Percentiles rank a stretch among this genome's conserved stretches.
These are phyloP conservation scores for Embiotoca jacksoni DNA, from an alignment of 2,113 vertebrate species.

Conservation along the genomic window DNA sequence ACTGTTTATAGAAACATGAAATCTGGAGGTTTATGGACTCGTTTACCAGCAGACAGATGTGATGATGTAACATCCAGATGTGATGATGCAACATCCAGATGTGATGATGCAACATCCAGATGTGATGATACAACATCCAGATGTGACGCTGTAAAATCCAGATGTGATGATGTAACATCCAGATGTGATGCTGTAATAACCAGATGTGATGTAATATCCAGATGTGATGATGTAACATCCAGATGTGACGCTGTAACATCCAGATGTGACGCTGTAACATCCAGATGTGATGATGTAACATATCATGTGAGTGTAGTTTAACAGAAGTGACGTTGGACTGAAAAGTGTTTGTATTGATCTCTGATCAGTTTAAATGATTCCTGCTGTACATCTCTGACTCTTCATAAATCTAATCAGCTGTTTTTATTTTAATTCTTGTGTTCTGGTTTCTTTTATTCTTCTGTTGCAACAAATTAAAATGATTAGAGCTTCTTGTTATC, in stretches of 20 bases:
- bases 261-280: too few species aligned
- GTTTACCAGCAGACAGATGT: neutral
- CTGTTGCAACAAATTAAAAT: too few species aligned
- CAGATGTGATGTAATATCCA: too few species aligned
- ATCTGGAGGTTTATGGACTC: neutral
- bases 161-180: too few species aligned
- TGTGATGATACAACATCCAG: too few species aligned
- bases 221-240: too few species aligned
- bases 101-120: neutral
- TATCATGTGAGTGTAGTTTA: constrained; percentile 22
- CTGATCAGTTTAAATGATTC: constrained; percentile 28
- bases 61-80: neutral
- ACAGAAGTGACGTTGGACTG: constrained; percentile 22
- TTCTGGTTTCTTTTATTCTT: too few species aligned
- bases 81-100: constrained; percentile 2
- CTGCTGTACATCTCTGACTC: constrained; percentile 16
- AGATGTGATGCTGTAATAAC: too few species aligned
- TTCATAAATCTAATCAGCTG: constrained; percentile 33
- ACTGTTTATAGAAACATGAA: neutral
- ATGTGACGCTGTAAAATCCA: too few species aligned
- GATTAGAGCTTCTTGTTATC: too few species aligned
- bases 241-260: too few species aligned
- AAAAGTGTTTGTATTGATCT: constrained; percentile 25
- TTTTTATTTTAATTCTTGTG: neutral
- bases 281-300: too few species aligned